Conservation (phyloP, 2,797 vertebrate genomes). For the Euphonia xanthogaster region DNA sequence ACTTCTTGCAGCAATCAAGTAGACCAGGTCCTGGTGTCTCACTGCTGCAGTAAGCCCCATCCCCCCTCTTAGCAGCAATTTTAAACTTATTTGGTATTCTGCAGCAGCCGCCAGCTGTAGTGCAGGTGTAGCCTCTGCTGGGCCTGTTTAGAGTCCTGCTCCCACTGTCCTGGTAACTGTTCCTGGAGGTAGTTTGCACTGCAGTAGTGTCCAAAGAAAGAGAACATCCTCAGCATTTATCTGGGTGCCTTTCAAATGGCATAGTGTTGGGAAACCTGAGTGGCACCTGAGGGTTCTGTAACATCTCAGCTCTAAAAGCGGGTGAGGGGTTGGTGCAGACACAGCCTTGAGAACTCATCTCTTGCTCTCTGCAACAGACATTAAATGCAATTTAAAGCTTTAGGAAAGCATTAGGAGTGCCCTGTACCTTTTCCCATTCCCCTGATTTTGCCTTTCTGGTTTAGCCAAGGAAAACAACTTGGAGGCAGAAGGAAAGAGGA, state of each 20-base stretch:
- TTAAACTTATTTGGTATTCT: background rate
- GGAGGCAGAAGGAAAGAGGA: background rate
- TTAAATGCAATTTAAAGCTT: background rate
- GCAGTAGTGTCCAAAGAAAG: background rate
- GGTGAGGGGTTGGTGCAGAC: background rate
- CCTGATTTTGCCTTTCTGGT: background rate
- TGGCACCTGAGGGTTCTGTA: background rate
- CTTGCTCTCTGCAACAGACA: background rate
- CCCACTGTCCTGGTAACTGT: background rate
- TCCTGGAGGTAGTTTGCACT: background rate
- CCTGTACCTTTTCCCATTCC: background rate
- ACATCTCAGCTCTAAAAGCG: background rate
- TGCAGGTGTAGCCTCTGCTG: background rate
- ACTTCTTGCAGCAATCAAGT: background rate
- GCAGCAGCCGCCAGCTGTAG: constrained; percentile 5
- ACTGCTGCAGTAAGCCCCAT: background rate
- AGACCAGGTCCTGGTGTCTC: background rate
- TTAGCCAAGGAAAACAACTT: background rate
- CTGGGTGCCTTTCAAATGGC: background rate
- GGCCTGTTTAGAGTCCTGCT: background rate
- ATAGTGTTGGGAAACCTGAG: background rate
- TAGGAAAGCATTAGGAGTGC: background rate
- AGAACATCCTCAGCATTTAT: background rate
- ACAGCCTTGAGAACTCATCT: accelerated
- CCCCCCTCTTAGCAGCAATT: background rate